phyloP scores from a whole-genome alignment of 2,888 invertebrate species.

The Drosophila phalerata region DNA sequence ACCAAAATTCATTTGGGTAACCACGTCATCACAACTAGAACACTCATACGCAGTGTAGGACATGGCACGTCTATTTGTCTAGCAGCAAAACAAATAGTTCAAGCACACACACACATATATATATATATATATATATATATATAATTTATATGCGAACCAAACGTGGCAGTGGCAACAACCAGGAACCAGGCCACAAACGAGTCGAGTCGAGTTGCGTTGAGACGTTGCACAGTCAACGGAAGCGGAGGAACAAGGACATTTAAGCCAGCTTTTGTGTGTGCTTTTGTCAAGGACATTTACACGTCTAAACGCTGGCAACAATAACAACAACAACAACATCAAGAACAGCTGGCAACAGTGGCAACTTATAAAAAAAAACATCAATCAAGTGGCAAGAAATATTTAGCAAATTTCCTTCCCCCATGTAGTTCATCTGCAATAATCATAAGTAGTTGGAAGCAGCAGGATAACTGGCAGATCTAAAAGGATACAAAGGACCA shows the following conservation, averaged over 20 bases:
- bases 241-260: conserved; percentile 17
- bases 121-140: too few relatives aligned
- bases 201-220: conserved; percentile 15
- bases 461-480: conserved; percentile 18
- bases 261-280: conserved; percentile 8
- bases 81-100: conserved; percentile 28
- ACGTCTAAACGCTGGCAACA: background rate
- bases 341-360: conserved; percentile 11
- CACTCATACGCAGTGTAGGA: conserved; percentile 29
- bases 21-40: conserved; percentile 43
- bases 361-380: conserved; percentile 50
- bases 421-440: conserved; percentile 33
- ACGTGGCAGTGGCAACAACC: conserved; percentile 27
- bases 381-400: conserved; percentile 55
- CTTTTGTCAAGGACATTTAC: conserved; percentile 41
- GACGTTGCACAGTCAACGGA: conserved; percentile 13
- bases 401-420: conserved; percentile 19
- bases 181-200: conserved; percentile 48
- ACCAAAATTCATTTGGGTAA: conserved; percentile 32
- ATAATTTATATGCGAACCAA: conserved; percentile 1
- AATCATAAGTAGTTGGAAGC: conserved; percentile 22
- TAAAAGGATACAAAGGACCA: conserved; percentile 30
- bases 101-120: too few relatives aligned
- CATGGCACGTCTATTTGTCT: conserved; percentile 41
- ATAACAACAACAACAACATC: background rate